phyloP scores from a whole-genome alignment of 1,140 invertebrate genomes.

The Hylyphantes graminicola region DNA sequence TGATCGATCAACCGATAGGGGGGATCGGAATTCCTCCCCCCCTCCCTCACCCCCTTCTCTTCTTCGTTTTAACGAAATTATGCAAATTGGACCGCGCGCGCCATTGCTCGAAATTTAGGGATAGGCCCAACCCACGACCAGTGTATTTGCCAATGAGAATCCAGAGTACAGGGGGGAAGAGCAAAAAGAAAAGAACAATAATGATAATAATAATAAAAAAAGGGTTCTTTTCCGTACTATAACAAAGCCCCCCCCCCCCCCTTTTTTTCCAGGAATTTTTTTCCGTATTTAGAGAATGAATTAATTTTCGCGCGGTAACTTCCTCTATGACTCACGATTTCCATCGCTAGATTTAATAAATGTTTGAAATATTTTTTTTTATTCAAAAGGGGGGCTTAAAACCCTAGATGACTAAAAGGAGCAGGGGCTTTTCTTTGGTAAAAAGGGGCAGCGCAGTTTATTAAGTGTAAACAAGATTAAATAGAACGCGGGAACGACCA shows the following conservation, averaged over 20 bases:
- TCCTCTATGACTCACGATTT: background rate
- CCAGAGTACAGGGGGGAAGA: constrained; percentile 22
- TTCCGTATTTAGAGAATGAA: constrained; percentile 38
- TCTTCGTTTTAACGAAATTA: constrained; percentile 56
- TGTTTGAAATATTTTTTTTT: constrained; percentile 10
- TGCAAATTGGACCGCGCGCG: constrained; percentile 53
- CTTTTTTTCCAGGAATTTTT: too few species aligned
- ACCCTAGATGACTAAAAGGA: constrained; percentile 1
- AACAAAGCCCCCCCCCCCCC: too few species aligned
- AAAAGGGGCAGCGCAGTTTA: constrained; percentile 10
- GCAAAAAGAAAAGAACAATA: constrained; percentile 32
- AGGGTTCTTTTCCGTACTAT: too few species aligned
- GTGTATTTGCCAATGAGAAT: constrained; percentile 53
- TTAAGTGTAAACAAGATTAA: constrained; percentile 49
- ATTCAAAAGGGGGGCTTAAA: background rate
- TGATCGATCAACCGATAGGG: constrained; percentile 56
- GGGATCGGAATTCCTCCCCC: constrained; percentile 15
- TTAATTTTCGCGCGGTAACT: constrained; percentile 51
- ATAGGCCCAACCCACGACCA: constrained; percentile 38
- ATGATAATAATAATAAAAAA: too few species aligned
- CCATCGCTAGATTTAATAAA: constrained; percentile 28
- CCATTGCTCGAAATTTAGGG: constrained; percentile 51
- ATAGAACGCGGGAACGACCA: constrained; percentile 33
- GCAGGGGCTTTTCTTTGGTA: background rate
- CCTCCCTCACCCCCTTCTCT: background rate